Conservation (phyloP, 2,888 invertebrate species). For the Eilema griseolum region DNA sequence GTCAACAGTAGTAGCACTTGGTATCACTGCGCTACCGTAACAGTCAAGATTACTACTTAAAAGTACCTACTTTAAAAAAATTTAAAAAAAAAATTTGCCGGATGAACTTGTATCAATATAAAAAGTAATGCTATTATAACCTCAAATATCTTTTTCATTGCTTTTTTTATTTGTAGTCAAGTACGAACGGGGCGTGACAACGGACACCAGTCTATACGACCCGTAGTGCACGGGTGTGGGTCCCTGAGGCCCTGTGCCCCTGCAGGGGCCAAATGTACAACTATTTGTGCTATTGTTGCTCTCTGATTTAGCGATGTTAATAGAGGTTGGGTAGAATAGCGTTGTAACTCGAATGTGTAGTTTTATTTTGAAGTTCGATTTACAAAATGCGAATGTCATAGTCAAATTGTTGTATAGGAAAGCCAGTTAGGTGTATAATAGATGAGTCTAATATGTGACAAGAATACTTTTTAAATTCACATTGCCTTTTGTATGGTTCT, state of each 20-base stretch:
- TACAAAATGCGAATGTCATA: not conserved
- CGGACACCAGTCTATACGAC: constrained; percentile 28
- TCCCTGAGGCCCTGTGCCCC: constrained; percentile 17
- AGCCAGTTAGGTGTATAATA: too few species aligned
- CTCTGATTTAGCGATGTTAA: constrained; percentile 58
- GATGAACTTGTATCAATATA: not conserved
- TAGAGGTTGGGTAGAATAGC: constrained; percentile 36
- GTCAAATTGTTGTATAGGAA: not conserved
- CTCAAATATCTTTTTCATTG: constrained; percentile 4
- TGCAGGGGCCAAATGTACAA: constrained; percentile 66
- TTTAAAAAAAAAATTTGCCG: not conserved
- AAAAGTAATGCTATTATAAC: not conserved
- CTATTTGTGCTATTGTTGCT: constrained; percentile 40
- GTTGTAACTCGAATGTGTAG: constrained; percentile 34
- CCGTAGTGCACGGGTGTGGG: constrained; percentile 6
- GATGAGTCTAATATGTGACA: too few species aligned
- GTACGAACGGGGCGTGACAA: constrained; percentile 44
- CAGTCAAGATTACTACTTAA: not conserved
- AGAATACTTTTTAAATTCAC: too few species aligned
- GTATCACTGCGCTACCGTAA: not conserved
- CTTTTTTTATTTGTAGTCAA: constrained; percentile 42
- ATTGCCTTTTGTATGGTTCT: too few species aligned
- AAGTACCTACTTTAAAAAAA: too few species aligned
- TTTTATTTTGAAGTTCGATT: not conserved
- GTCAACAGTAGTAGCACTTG: not conserved